A percentile compares a stretch with the other conserved stretches of the same genome.
Evolutionary conservation across 2,113 vertebrate genomes (phyloP).

Genomic region (Brachypteracias leptosomus): DNA sequence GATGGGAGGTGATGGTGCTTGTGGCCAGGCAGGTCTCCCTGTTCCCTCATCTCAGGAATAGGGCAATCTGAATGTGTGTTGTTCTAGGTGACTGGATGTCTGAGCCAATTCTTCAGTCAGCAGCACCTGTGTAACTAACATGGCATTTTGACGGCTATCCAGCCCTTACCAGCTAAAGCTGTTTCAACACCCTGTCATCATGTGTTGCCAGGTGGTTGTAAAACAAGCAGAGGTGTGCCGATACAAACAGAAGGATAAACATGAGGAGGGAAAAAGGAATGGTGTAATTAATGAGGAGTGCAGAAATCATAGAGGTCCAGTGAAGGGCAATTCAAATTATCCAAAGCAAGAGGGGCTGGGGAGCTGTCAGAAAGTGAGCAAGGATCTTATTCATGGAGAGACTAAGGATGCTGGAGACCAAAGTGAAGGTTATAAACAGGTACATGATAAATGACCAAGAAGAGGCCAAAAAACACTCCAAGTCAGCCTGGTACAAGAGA

Average conservation of each 20-base stretch:
- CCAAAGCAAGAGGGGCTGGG: neutral
- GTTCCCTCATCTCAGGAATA: neutral
- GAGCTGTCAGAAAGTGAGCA: neutral
- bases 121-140: slow-evolving; percentile 25
- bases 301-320: neutral
- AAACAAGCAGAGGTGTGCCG: slow-evolving; percentile 37
- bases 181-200: slow-evolving; percentile 42
- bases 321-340: slow-evolving; percentile 3
- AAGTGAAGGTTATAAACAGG: neutral
- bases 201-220: slow-evolving; percentile 60
- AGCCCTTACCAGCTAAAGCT: slow-evolving; percentile 37
- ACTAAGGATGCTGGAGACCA: neutral
- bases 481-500: neutral
- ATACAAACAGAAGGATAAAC: slow-evolving; percentile 24
- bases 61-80: neutral
- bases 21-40: neutral
- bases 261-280: neutral
- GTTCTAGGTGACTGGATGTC: slow-evolving; percentile 34
- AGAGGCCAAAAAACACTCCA: neutral
- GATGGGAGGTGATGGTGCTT: neutral
- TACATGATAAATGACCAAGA: neutral
- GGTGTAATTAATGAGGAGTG: neutral
- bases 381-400: neutral
- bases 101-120: slow-evolving; percentile 62
- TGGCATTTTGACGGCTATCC: slow-evolving; percentile 49